Base-by-base conservation (phyloP, 2,888 invertebrate genomes). In the Celastrina argiolus region DNA sequence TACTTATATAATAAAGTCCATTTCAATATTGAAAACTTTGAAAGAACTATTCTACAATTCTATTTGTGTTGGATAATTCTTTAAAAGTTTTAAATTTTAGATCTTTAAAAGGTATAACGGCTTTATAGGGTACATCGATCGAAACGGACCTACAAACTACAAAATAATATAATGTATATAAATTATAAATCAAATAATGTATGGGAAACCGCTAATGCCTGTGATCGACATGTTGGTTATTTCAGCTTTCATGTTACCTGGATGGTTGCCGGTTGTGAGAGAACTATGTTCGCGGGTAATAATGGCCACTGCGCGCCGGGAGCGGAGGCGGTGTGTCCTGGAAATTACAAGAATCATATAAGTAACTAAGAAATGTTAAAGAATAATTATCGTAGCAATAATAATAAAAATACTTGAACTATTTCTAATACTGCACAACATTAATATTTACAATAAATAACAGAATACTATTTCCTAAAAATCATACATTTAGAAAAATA, bases 321-420 rank as follows among this genome's bases (percentile, higher is more conserved):
- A 91, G 77, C 45, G 90, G 90, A 4, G 90, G 90, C 5, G 90
- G 90, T 0, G 88, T 89, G 73, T 91, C 90, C 90, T 91, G 83
- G 0, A 80, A 72, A n/a, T 42, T 68, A 61, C 51, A 22, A 8
- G n/a, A 59, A 31, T 1, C 7, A n/a, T 59, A 1, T 34, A 12
- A 58, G 10, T 34, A n/a, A n/a, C n/a, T n/a, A n/a, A n/a, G n/a
- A n/a, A n/a, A n/a, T 22, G 31, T 12, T 31, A 7, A 7, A 31
- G 0, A 31, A 31, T 31, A 1, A 31, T 31, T 31, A 0, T 7
- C 31, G 31, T 31, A 31, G 31, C 31, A 31, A 6, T 31, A 2
- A 31, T 31, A 6, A n/a, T n/a, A n/a, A n/a, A n/a, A 28, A 5
- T 28, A 31, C 31, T 31, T 31, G 1, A 31, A 31, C 7, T 31